phyloP scores from a whole-genome alignment of 2,888 invertebrate genomes.

The Nasonovia ribisnigri region DNA sequence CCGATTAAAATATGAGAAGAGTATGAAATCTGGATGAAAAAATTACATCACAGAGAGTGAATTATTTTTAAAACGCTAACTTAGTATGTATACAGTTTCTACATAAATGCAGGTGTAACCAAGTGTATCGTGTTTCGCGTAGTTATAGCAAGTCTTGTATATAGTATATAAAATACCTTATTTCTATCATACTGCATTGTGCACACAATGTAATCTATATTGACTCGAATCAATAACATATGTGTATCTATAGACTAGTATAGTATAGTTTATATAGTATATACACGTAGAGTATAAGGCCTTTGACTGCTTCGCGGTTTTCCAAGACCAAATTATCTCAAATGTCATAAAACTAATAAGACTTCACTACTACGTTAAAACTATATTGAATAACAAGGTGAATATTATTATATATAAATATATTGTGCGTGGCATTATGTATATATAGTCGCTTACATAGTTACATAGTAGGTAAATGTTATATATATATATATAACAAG shows the following conservation, averaged over 20 bases:
- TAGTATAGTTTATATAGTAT: not conserved
- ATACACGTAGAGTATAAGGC: not conserved
- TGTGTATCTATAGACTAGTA: not conserved
- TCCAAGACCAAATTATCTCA: slow-evolving; percentile 39
- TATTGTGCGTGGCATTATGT: not conserved
- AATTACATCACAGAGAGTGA: not conserved
- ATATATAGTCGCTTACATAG: not conserved
- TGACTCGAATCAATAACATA: not conserved
- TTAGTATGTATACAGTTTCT: not conserved
- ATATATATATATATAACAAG: not conserved
- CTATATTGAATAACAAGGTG: slow-evolving; percentile 29
- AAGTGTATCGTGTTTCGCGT: slow-evolving; percentile 35
- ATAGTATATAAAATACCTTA: not conserved
- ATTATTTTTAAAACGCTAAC: not conserved
- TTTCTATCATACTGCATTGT: not conserved
- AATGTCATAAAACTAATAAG: slow-evolving; percentile 52
- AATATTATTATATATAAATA: not conserved
- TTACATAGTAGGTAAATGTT: not conserved
- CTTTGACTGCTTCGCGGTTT: slow-evolving; percentile 1
- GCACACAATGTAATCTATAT: not conserved
- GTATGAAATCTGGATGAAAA: not conserved
- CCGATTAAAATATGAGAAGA: not conserved
- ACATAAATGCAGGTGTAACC: not conserved
- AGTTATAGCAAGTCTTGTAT: not conserved
- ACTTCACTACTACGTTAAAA: slow-evolving; percentile 50